Base-by-base conservation (phyloP, 1,140 invertebrate genomes). In the Bombus terrestris region DNA sequence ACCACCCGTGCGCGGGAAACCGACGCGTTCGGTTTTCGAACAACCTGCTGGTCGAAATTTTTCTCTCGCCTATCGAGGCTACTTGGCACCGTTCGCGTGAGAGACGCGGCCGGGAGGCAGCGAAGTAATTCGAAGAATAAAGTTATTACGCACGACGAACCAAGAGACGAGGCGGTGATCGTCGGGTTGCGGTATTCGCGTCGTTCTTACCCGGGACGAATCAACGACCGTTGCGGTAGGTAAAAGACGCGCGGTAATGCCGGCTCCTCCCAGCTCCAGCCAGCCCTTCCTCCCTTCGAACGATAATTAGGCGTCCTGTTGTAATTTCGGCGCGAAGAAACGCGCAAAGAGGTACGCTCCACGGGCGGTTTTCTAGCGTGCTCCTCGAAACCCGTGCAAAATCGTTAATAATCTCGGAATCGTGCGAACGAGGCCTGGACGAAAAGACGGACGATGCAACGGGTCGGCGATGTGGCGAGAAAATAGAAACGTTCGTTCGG, bases 251-350 rank as follows among this genome's bases (percentile, higher is more conserved):
- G 47, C 74, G 66, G 66, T 72, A 74, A 53, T 53, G 28, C 66
- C 75, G 75, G 68, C 68, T 69, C 74, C 88, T 77, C 77, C 76
- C 76, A 86, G 39, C 68, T 25, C 4, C 64, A 32, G 66, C 3
- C 32, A 71, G 57, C 18, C 66, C 39, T 59, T 43, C 37, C 76
- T 81, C 72, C 80, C 69, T 62, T 5, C 32, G 53, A 73, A 72
- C 68, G 86, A 88, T 90, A 88, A 90, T 90, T 90, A 90, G 86
- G 62, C 73, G 66, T 78, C 81, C 88, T 77, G 68, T 82, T 47
- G 78, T 83, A 82, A 86, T 90, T 90, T 90, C 81, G 86, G 83
- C 62, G 86, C 88, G 78, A 89, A 75, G 41, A 43, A 78, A 74
- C 88, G 88, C 62, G 82, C 75, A 80, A 87, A 83, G 0, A 47